Percentiles rank a stretch among this genome's conserved stretches.
Evolutionary conservation across 2,888 invertebrate genomes (phyloP).

Genomic region (Stenolophus ochropezus): DNA sequence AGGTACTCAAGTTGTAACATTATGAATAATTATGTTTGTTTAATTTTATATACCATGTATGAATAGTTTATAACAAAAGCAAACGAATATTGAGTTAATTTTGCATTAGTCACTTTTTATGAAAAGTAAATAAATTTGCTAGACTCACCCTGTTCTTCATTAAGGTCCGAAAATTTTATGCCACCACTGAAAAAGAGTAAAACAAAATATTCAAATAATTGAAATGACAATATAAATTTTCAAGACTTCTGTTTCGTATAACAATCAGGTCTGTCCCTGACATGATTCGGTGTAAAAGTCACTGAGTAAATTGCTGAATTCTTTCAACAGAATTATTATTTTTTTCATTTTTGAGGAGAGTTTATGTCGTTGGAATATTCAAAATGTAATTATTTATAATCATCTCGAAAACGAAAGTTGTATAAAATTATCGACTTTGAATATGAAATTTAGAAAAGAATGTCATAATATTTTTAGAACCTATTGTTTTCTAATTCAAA

Average conservation of each 20-base stretch:
- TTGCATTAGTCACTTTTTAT: background rate
- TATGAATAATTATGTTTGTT: too few species aligned
- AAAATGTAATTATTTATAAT: conserved; percentile 6
- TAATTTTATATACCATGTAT: too few species aligned
- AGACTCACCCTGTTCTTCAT: conserved; percentile 93
- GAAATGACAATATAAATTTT: conserved; percentile 24
- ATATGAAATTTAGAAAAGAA: too few species aligned
- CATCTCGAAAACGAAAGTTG: conserved; percentile 54
- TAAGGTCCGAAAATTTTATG: conserved; percentile 96
- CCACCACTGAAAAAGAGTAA: conserved; percentile 87
- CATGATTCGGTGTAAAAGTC: conserved; percentile 7
- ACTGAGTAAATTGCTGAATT: background rate
- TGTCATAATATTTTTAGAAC: too few species aligned
- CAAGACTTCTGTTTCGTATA: background rate
- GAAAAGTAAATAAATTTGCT: background rate
- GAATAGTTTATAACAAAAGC: background rate
- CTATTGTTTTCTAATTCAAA: background rate
- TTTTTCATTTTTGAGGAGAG: background rate
- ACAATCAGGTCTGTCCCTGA: conserved; percentile 11
- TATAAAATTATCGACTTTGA: too few species aligned
- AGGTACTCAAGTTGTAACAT: too few species aligned
- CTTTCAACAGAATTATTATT: background rate
- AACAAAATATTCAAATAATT: conserved; percentile 58
- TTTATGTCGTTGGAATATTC: background rate
- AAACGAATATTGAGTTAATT: background rate